Evolutionary conservation across 2,888 invertebrate species (phyloP).

Genomic region (Tiliacea aurago): DNA sequence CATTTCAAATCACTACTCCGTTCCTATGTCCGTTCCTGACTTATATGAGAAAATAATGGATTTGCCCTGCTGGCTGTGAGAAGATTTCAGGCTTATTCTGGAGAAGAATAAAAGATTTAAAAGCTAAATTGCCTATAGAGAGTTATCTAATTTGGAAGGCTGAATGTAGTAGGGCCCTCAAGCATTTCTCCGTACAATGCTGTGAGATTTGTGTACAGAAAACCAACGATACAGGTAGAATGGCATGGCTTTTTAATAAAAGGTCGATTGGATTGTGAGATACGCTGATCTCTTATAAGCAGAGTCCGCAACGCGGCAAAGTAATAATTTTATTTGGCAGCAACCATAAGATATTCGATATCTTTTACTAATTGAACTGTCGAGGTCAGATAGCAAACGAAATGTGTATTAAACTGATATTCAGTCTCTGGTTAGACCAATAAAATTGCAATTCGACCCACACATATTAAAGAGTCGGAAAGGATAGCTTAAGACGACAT

Average conservation of each 20-base stretch:
- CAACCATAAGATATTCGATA: conserved; percentile 26
- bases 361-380: conserved; percentile 30
- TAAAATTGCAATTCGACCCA: neutral
- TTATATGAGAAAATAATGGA: neutral
- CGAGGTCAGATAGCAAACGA: conserved; percentile 23
- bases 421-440: neutral
- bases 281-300: conserved; percentile 10
- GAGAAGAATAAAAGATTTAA: no score
- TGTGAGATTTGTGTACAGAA: no score
- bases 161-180: neutral
- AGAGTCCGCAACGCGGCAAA: neutral
- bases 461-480: neutral
- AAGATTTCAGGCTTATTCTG: no score
- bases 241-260: neutral
- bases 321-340: conserved; percentile 28
- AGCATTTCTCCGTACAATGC: neutral
- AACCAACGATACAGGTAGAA: neutral
- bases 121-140: neutral
- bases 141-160: neutral
- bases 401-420: neutral
- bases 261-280: neutral
- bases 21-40: no score
- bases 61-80: neutral
- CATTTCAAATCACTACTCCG: no score
- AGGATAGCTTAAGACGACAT: neutral